Base-by-base conservation (phyloP, 2,113 vertebrate species). In the Vicugna pacos region DNA sequence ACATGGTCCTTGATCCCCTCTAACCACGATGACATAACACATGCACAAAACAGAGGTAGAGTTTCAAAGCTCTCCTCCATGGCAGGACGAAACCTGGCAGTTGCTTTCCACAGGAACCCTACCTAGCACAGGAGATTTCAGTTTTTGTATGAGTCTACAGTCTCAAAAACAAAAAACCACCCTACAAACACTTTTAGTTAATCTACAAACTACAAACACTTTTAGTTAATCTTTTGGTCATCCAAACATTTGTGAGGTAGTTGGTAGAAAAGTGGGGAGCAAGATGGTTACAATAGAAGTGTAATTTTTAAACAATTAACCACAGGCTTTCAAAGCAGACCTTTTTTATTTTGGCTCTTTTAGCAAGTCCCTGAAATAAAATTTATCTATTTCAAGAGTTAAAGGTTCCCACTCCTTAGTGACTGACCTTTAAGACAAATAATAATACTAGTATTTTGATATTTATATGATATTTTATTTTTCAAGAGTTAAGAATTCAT, bases 381-480 rank as follows among this genome's bases (percentile, higher is more conserved):
- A 67, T 32, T 46, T 76, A 35, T 90, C 38, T 67, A 91, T 70
- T 77, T 95, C 26, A 92, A 77, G 91, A 86, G 22, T 70, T 58
- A 89, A 89, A 92, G 14, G 35, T 58, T 89, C 30, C 22, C n/a
- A 89, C 0, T 72, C 32, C 65, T 48, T 89, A 93, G n/a, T 48
- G 69, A 94, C 67, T 93, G 48, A 86, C 35, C 67, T 15, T 82
- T 38, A 50, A 92, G 19, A 38, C 62, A 94, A 83, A 67, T 54
- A 79, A n/a, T 65, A 94, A 58, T 83, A 62, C n/a, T 96, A 11
- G 19, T 81, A 73, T 85, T 97, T 20, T 92, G 89, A 54, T 54
- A 84, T 89, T 91, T 85, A 85, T 64, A 83, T 26, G 79, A 14
- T 52, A 70, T 91, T 72, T 80, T 56, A 67, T 54, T 88, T 92